phyloP scores from a whole-genome alignment of 2,113 vertebrate genomes.

The Numida meleagris region DNA sequence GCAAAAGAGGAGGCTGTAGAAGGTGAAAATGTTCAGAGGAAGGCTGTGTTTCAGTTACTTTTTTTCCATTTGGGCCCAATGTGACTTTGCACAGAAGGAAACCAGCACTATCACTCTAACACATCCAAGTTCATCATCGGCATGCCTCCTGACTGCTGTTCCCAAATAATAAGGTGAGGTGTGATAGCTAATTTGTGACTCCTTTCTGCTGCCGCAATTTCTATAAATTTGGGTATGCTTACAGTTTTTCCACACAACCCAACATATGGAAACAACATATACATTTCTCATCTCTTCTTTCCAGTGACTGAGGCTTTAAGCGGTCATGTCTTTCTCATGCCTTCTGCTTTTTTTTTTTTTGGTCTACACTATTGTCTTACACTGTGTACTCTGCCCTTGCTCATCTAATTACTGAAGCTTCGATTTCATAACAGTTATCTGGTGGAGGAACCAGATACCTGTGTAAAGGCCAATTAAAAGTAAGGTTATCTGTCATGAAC shows the following conservation, averaged over 20 bases:
- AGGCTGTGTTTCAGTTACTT: background rate
- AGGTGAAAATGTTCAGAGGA: background rate
- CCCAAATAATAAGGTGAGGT: background rate
- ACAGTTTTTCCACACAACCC: background rate
- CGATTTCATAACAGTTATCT: background rate
- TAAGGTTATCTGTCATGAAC: background rate
- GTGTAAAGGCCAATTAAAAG: background rate
- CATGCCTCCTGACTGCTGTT: background rate
- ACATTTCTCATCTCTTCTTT: background rate
- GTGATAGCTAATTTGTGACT: background rate
- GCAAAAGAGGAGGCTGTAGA: constrained; percentile 17
- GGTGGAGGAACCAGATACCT: background rate
- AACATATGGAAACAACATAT: background rate
- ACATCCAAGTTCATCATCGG: background rate
- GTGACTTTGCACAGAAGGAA: background rate
- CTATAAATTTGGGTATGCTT: background rate
- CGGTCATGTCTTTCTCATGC: background rate
- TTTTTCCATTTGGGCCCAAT: background rate
- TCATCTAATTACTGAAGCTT: background rate
- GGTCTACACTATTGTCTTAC: background rate
- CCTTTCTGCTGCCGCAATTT: fast-evolving
- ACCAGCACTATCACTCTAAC: background rate
- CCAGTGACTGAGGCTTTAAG: background rate
- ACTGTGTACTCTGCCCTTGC: background rate
- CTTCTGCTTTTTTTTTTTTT: background rate